Evolutionary conservation across 1,140 invertebrate genomes (phyloP).

Genomic region (Leptopilina clavipes): DNA sequence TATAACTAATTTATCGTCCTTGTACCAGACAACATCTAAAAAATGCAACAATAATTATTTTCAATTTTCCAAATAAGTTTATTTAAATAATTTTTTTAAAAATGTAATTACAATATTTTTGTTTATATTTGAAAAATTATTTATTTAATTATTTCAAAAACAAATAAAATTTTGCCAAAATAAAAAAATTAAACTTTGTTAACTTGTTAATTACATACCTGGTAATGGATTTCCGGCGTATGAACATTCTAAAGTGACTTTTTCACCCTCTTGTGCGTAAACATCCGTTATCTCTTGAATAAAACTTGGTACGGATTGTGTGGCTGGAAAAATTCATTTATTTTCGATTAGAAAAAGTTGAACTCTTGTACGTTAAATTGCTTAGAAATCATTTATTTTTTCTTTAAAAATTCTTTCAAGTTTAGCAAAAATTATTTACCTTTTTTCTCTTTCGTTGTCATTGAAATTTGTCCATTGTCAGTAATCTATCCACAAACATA

Average conservation of each 20-base stretch:
- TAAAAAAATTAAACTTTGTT: too few relatives aligned
- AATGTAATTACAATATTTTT: constrained; percentile 25
- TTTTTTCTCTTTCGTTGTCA: constrained; percentile 10
- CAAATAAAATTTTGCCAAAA: too few relatives aligned
- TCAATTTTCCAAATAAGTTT: too few relatives aligned
- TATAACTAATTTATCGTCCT: constrained; percentile 86
- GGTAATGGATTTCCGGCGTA: constrained; percentile 90
- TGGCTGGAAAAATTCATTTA: constrained; percentile 77
- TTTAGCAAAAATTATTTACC: constrained; percentile 34
- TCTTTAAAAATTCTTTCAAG: not conserved
- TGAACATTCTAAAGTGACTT: constrained; percentile 83
- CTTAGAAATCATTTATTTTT: too few relatives aligned
- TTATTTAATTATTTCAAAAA: too few relatives aligned
- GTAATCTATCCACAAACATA: constrained; percentile 66
- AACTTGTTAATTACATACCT: constrained; percentile 78
- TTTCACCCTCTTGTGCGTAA: constrained; percentile 84
- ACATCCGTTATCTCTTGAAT: constrained; percentile 86
- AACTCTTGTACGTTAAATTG: too few relatives aligned
- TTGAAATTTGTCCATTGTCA: constrained; percentile 59
- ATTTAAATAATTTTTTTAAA: not conserved
- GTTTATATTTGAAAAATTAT: too few relatives aligned
- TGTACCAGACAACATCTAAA: constrained; percentile 91
- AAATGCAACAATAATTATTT: constrained; percentile 34
- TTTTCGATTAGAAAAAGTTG: too few relatives aligned
- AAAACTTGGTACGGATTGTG: constrained; percentile 86